Base-by-base conservation (phyloP, 2,113 vertebrate species). In the Sander lucioperca region DNA sequence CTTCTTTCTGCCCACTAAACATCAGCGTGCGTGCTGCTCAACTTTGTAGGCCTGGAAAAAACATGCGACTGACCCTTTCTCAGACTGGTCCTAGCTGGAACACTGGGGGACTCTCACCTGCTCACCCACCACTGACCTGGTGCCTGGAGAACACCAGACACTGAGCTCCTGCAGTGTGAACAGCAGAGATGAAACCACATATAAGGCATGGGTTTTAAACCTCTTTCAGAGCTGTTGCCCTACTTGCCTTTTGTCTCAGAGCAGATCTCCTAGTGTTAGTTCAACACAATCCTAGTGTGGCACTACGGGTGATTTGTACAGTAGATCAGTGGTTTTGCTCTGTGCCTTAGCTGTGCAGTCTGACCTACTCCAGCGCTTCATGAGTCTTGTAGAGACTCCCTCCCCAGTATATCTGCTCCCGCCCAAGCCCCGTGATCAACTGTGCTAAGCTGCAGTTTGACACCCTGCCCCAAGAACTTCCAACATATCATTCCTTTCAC, bases 301-400 rank as follows among this genome's bases (percentile, higher is more conserved):
- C 77, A 70, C 74, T 76, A 19, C 12, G 15, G 56, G 47, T 69
- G 72, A 76, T 78, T 72, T 61, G 77, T 74, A 56, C 66, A 79
- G 67, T 77, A 77, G 65, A 77, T 87, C 66, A 61, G 77, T 70
- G 75, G 63, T 87, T 88, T 88, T 86, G 88, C 86, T 90, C 86
- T 90, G 85, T 88, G 90, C 87, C 83, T 88, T 83, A 64, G 76
- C 59, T 33, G 9, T 82, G 73, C 77, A 69, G 51, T 82, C 77
- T 83, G 85, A 83, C 67, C 75, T 84, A 51, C 71, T 88, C 88
- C 68, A 33, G 82, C 5, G 3, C 68, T 75, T 54, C 27, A 25
- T 45, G 53, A 70, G 39, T 72, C 45, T 76, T 16, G 12, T 59
- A 71, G 68, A 80, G 71, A 62, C 27, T 33, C 62, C 18, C 66